These are phyloP conservation scores for Plutella xylostella DNA, from an alignment of 2,888 invertebrate species.

Conservation along the genomic window DNA sequence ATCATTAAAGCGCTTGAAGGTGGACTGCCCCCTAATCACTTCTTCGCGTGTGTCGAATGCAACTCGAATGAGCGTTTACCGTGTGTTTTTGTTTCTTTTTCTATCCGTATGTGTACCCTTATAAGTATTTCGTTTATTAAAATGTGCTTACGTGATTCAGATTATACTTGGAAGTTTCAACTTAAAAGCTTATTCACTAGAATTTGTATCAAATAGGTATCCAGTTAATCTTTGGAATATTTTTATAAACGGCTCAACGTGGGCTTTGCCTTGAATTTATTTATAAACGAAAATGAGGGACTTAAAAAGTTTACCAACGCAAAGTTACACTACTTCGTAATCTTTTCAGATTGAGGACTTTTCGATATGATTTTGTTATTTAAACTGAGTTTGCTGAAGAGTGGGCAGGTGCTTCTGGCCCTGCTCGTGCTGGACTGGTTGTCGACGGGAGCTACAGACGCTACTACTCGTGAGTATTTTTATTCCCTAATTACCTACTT, in stretches of 20 bases:
- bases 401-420: slow-evolving; percentile 41
- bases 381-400: slow-evolving; percentile 30
- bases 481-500: no score
- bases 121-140: not conserved
- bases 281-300: not conserved
- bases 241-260: slow-evolving; percentile 32
- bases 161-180: not conserved
- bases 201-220: not conserved
- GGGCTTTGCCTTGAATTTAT: slow-evolving; percentile 16
- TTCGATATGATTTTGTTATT: slow-evolving; percentile 27
- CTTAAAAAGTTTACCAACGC: slow-evolving; percentile 13
- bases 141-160: slow-evolving; percentile 1
- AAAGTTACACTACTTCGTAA: no score
- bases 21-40: slow-evolving; percentile 49
- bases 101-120: not conserved
- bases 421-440: slow-evolving; percentile 52
- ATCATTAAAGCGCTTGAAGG: slow-evolving; percentile 37
- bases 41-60: slow-evolving; percentile 55
- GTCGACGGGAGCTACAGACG: slow-evolving; percentile 43
- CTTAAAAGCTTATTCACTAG: not conserved
- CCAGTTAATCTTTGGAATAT: not conserved
- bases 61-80: slow-evolving; percentile 35
- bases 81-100: slow-evolving; percentile 38
- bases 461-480: slow-evolving; percentile 51
- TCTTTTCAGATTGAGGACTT: no score